Evolutionary conservation across 2,797 vertebrate species (phyloP).

Genomic region (Lepidocolaptes lacrymiger): DNA sequence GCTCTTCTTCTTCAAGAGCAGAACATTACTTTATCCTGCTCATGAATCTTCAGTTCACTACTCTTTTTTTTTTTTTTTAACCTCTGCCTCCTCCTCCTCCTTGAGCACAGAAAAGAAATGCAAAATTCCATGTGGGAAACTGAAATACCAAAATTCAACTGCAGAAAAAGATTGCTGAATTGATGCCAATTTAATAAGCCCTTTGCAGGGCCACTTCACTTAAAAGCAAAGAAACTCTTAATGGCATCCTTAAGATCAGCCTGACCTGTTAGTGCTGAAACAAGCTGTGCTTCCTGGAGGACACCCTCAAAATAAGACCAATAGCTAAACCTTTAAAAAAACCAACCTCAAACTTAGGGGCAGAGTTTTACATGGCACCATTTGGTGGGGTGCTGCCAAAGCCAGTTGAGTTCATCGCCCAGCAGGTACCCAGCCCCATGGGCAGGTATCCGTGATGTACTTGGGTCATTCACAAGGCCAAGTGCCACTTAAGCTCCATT

Average conservation of each 20-base stretch:
- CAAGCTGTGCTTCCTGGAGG: background rate
- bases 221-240: background rate
- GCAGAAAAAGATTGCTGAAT: background rate
- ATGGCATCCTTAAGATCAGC: background rate
- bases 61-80: background rate
- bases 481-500: background rate
- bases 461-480: background rate
- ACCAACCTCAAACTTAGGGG: background rate
- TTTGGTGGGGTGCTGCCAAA: background rate
- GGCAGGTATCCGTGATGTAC: background rate
- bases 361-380: background rate
- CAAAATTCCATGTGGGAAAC: background rate
- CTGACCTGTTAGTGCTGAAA: background rate
- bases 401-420: background rate
- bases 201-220: background rate
- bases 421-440: rapidly evolving
- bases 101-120: background rate
- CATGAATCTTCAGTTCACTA: background rate
- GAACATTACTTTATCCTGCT: background rate
- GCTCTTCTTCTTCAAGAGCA: background rate
- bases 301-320: background rate
- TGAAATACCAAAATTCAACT: background rate
- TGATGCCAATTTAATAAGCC: background rate
- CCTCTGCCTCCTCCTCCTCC: background rate
- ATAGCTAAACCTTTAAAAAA: background rate